Evolutionary conservation across 2,113 vertebrate species (phyloP).

Genomic region (Erythrocercus mccallii): DNA sequence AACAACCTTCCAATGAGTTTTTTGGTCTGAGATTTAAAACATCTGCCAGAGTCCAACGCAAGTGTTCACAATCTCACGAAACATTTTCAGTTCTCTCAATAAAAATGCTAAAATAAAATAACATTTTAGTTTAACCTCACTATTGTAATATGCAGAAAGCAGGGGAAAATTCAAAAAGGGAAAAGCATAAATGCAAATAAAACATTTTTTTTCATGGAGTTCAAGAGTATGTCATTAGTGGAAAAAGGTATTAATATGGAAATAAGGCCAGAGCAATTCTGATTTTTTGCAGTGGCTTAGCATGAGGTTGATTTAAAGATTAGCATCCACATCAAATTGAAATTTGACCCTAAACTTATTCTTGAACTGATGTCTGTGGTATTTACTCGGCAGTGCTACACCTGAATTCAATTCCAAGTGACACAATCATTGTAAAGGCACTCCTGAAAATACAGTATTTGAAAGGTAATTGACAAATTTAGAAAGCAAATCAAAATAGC

Average conservation of each 20-base stretch:
- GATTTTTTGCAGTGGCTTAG: background rate
- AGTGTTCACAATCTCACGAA: background rate
- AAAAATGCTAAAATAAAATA: background rate
- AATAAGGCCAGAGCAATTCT: background rate
- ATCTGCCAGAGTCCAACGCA: background rate
- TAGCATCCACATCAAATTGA: background rate
- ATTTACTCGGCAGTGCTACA: background rate
- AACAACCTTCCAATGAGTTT: background rate
- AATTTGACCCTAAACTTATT: background rate
- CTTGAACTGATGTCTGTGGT: background rate
- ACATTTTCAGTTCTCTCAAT: background rate
- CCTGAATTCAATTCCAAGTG: background rate
- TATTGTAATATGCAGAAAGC: background rate
- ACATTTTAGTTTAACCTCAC: background rate
- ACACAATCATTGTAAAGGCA: background rate
- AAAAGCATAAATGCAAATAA: background rate
- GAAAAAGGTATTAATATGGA: background rate
- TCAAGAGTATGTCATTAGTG: background rate
- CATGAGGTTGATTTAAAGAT: background rate
- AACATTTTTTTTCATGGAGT: background rate
- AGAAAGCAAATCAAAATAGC: background rate
- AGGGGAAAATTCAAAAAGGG: background rate
- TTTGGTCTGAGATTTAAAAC: background rate
- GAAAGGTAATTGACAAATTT: background rate
- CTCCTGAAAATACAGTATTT: background rate